Evolutionary conservation across 2,113 vertebrate species (phyloP), one percentile per base, ranked within the genome.

Genomic region (Lampris megalopsis): DNA sequence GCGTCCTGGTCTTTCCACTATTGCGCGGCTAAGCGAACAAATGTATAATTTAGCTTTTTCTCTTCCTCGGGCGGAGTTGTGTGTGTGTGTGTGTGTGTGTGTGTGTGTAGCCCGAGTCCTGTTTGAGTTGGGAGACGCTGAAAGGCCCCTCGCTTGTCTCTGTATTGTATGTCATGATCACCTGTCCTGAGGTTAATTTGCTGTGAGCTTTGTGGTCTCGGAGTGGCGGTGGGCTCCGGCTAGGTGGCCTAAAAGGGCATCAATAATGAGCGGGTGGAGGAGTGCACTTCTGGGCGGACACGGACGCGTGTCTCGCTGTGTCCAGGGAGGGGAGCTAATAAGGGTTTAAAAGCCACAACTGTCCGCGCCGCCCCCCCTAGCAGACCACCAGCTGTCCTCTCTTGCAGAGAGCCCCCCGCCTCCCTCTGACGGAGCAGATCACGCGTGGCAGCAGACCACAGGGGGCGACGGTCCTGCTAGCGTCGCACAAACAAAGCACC

Each of bases 321-420:
- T 92, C 91, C 89, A 82, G 92, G 91, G 93, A 93, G 90, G 91
- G 71, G 75, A 56, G 45, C 92, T 95, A 95, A 95, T 95, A 94
- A 95, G 94, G 92, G 75, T 93, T 94, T 95, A 94, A 95, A 94
- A 94, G 92, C 94, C 93, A 93, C 94, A 94, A 95, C 94, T 94
- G 93, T 91, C 94, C 94, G 88, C 89, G 87, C 87, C 89, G 88
- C 92, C 93, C 93, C 93, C 24, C 92, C 89, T 88, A 82, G 88
- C 88, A 88, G 90, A 73, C 85, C 86, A 86, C 91, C 89, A 88
- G 89, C 92, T 92, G 93, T 92, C 89, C 88, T 86, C 82, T 89
- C 88, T 90, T 91, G 89, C 88, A 89, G 71, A 74, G 77, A 85
- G 83, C 87, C 89, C 88, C 81, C 89, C 92, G 93, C 94, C 93